These are phyloP conservation scores for Puffinus mauretanicus DNA, from an alignment of 2,113 vertebrate genomes.

Conservation along the genomic window DNA sequence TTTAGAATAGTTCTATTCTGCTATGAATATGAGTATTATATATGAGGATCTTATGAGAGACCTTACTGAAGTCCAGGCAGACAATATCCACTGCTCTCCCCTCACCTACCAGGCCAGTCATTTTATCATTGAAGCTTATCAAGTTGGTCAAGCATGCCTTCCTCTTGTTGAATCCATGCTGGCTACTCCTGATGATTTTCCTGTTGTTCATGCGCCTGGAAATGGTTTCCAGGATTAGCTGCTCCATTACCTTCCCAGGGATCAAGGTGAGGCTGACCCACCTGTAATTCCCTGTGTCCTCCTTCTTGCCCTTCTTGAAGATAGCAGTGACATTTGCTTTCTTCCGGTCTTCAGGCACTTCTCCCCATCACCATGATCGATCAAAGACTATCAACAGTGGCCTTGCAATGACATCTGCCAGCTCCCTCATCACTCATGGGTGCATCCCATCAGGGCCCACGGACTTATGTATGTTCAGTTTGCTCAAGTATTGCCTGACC, in stretches of 20 bases:
- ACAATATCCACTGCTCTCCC: neutral
- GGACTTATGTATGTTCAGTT: neutral
- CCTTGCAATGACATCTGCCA: neutral
- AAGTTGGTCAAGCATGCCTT: neutral
- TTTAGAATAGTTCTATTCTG: neutral
- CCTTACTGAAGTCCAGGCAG: neutral
- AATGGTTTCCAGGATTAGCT: neutral
- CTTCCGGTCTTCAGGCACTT: neutral
- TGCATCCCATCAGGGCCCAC: neutral
- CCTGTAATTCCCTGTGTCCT: neutral
- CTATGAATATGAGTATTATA: neutral
- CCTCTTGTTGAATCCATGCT: neutral
- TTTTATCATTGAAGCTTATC: neutral
- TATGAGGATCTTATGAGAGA: neutral
- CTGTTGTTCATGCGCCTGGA: neutral
- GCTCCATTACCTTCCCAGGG: neutral
- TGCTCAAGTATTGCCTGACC: neutral
- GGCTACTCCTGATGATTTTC: neutral
- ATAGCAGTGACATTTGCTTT: neutral
- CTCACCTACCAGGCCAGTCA: neutral
- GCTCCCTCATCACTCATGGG: neutral
- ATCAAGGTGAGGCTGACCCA: neutral
- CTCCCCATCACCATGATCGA: neutral
- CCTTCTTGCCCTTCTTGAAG: neutral
- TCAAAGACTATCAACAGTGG: neutral